These are phyloP conservation scores for Pimephales promelas DNA, from an alignment of 2,113 vertebrate species.

Conservation along the genomic window DNA sequence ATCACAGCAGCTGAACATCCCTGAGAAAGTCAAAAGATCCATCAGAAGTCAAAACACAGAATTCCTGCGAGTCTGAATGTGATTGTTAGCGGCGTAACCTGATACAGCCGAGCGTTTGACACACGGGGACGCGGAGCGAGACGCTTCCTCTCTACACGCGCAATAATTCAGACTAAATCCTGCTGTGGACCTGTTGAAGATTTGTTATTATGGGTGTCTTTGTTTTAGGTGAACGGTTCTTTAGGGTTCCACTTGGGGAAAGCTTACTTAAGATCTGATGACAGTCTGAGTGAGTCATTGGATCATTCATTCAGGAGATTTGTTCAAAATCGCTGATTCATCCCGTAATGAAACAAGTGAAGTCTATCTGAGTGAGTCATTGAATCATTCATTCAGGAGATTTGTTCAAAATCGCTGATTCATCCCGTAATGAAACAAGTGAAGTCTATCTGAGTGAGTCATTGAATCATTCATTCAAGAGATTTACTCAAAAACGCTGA, in stretches of 20 bases:
- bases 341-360: too few species aligned
- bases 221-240: not conserved
- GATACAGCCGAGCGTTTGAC: conserved; percentile 62
- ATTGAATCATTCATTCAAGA: too few species aligned
- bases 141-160: not conserved
- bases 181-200: not conserved
- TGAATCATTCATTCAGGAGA: too few species aligned
- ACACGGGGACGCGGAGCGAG: conserved; percentile 63
- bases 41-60: conserved; percentile 46
- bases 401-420: too few species aligned
- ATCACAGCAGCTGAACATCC: conserved; percentile 44
- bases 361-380: too few species aligned
- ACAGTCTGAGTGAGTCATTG: not conserved
- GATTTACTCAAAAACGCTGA: too few species aligned
- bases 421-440: too few species aligned
- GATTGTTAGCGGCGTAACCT: conserved; percentile 66
- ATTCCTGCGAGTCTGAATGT: conserved; percentile 61
- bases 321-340: too few species aligned
- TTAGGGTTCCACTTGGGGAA: not conserved
- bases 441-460: too few species aligned
- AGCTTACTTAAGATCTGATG: not conserved
- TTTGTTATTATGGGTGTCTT: not conserved
- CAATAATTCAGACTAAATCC: not conserved
- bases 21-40: conserved; percentile 58
- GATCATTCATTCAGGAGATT: too few species aligned